Evolutionary conservation across 1,140 invertebrate species (phyloP), one percentile per base, ranked within the genome.

Genomic region (Neodiprion fabricii): DNA sequence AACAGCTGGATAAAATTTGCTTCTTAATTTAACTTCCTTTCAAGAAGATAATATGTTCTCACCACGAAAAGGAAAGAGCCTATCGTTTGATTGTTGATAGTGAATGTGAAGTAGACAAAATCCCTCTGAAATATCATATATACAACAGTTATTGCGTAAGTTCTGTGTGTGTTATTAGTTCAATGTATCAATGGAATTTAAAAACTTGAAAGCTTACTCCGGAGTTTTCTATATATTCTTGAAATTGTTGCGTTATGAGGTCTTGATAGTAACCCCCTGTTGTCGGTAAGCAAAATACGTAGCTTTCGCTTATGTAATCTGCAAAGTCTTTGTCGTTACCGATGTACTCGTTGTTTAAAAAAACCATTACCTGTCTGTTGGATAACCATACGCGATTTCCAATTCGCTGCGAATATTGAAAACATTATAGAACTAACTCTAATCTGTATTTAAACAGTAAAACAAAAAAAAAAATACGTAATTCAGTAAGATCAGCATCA

Each of bases 31-130:
- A n/a, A 61, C n/a, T 61, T n/a, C 8, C 11, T 61, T 61, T 9
- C 53, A 14, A 5, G 53, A 61, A 61, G 28, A 40, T 40, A 5
- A 40, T 40, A 61, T 61, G 11, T 9, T 61, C 53, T 76, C 75
- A 78, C 75, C 76, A 79, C 74, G 67, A 83, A 82, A 65, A 81
- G 67, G 49, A 81, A 76, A 48, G 80, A 73, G 9, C 80, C 80
- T 12, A 80, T 70, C 21, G 49, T 40, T 7, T 10, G 48, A 53
- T 70, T 68, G 49, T 76, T 69, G 28, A 73, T 23, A 23, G 74
- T 74, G 47, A 82, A 76, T 49, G 79, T 80, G 10, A 81, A 81
- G 72, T 81, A 81, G 53, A 77, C 76, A 65, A 75, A 79, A n/a
- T 74, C 70, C 28, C 73, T 48, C 73, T 74, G 12, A 71, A 48